phyloP scores from a whole-genome alignment of 1,140 invertebrate species.

The Rhagoletis pomonella region DNA sequence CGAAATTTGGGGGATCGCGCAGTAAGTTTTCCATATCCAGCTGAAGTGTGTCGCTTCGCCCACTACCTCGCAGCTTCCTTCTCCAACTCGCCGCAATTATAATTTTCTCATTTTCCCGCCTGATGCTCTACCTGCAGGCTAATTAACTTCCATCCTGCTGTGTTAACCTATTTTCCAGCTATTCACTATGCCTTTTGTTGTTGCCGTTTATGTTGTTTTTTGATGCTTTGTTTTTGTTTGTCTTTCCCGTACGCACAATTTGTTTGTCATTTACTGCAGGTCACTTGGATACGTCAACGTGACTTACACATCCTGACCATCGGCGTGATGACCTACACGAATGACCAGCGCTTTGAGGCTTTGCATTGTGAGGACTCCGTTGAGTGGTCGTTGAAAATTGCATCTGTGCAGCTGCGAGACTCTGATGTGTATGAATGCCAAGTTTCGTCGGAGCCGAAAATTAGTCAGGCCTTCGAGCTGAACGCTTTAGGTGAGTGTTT shows the following conservation, averaged over 20 bases:
- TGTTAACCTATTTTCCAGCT: not conserved
- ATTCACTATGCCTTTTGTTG: not conserved
- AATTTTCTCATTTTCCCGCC: not conserved
- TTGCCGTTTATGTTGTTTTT: not conserved
- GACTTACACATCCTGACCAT: conserved; percentile 86
- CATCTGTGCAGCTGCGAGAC: conserved; percentile 83
- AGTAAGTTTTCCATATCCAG: not conserved
- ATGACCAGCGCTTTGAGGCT: conserved; percentile 84
- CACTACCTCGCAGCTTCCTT: too few relatives aligned
- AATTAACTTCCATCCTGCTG: not conserved
- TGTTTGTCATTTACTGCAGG: conserved; percentile 74
- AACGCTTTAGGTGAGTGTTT: conserved; percentile 83
- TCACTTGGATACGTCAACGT: conserved; percentile 84
- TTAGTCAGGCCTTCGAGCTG: conserved; percentile 83
- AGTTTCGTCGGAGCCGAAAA: conserved; percentile 87
- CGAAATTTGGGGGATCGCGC: not conserved
- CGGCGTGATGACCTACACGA: conserved; percentile 84
- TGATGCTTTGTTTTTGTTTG: not conserved
- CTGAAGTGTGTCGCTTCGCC: not conserved
- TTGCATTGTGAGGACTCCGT: conserved; percentile 85
- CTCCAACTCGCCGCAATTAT: not conserved
- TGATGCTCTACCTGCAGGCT: not conserved
- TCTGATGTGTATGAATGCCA: conserved; percentile 86
- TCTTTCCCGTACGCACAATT: not conserved
- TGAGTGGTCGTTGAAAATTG: conserved; percentile 88